Evolutionary conservation across 2,888 invertebrate species (phyloP), one percentile per base, ranked within the genome.

Genomic region (Ectropis crepuscularia): DNA sequence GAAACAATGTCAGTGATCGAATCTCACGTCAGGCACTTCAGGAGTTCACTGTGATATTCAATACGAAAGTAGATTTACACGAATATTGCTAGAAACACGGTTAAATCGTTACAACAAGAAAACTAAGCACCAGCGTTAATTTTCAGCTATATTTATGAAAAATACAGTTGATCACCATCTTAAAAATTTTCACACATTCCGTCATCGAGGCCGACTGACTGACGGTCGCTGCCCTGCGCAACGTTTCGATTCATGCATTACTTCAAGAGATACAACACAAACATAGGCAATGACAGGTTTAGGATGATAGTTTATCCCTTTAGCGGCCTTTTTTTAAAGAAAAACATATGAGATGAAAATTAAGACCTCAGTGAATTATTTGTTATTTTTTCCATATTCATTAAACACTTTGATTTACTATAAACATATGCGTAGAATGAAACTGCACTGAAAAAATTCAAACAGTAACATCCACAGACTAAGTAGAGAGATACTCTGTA

Each of bases 1-100:
- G 89, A 89, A 91, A 92, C 91, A 91, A 90, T 91, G 92, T 92
- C 92, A 92, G 85, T 86, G 87, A 83, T 86, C 87, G 76, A 84
- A 87, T 82, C 77, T 84, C 89, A 86, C 86, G 87, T 87, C 81
- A 76, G 69, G 81, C 82, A 85, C 84, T 83, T 76, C 6, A 66
- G 68, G 57, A 74, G 80, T 85, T 76, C 75, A 73, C 78, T 78
- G 76, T 63, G 72, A 73, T 71, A 70, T 78, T 72, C 67, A 72
- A 54, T 73, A 74, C 73, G 67, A 58, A 53, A 38, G 65, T 67
- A 65, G 63, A 61, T 70, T 66, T 68, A 70, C 55, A 69, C 65
- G 69, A 70, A 79, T 76, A 80, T 75, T 79, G 68, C 70, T 71
- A 72, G 72, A 74, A 68, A 80, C 76, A 79, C 83, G 85, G 85